Evolutionary conservation across 2,888 invertebrate species (phyloP).

Genomic region (Pollenia angustigena): DNA sequence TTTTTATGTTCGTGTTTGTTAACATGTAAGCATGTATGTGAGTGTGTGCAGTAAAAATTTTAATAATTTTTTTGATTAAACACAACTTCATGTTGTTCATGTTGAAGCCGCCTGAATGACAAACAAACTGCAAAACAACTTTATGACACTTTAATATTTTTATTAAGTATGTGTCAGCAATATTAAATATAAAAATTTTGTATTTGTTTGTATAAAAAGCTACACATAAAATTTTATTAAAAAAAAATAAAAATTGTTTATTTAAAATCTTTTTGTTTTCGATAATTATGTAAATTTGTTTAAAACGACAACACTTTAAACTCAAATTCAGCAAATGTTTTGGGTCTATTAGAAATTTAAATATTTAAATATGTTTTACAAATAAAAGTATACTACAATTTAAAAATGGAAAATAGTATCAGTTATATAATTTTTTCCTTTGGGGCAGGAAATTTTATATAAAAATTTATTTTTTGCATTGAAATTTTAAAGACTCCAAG

Average conservation of each 20-base stretch:
- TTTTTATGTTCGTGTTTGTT: not conserved
- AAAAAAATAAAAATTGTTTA: not conserved
- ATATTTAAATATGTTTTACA: not conserved
- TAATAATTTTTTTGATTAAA: not conserved
- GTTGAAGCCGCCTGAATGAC: conserved; percentile 21
- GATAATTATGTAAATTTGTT: conserved; percentile 40
- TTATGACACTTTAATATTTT: conserved; percentile 37
- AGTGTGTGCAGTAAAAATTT: not conserved
- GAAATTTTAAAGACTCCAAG: too few relatives aligned
- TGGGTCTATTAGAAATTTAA: too few relatives aligned
- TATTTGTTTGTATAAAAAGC: not conserved
- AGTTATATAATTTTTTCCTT: too few relatives aligned
- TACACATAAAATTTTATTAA: not conserved
- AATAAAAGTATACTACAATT: too few relatives aligned
- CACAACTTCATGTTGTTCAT: not conserved
- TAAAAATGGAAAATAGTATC: too few relatives aligned
- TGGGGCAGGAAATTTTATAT: too few relatives aligned
- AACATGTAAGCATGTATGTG: not conserved
- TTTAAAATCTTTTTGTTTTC: not conserved
- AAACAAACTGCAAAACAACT: conserved; percentile 13
- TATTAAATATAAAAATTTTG: not conserved
- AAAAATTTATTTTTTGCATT: too few relatives aligned
- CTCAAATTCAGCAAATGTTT: too few relatives aligned
- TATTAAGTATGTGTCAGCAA: not conserved
- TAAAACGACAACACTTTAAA: not conserved